phyloP scores from a whole-genome alignment of 2,797 vertebrate species.

The Urophycis tenuis region DNA sequence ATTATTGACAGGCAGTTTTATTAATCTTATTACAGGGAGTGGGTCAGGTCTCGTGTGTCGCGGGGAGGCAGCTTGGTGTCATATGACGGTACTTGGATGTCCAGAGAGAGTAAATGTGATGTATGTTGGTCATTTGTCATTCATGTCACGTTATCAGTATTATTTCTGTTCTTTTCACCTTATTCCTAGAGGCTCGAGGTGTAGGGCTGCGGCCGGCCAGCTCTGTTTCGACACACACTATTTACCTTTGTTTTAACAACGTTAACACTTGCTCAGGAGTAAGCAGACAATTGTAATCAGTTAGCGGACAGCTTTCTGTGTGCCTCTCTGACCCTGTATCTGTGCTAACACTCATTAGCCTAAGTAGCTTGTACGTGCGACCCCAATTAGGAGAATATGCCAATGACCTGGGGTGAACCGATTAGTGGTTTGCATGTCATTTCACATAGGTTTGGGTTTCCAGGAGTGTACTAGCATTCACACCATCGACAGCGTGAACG shows the following conservation, averaged over 20 bases:
- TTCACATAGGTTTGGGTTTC: neutral
- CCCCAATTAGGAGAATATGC: constrained; percentile 1
- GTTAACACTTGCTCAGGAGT: neutral
- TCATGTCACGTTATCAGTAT: neutral
- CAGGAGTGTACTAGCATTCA: neutral
- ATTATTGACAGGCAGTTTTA: neutral
- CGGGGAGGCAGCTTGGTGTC: neutral
- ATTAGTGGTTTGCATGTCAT: neutral
- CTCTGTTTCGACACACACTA: neutral
- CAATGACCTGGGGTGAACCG: neutral
- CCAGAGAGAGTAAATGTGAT: neutral
- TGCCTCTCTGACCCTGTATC: neutral
- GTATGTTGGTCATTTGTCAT: neutral
- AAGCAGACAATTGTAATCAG: neutral
- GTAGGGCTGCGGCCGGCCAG: neutral
- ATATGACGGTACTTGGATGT: neutral
- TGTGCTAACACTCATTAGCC: neutral
- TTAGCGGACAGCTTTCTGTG: too few species aligned
- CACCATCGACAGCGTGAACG: neutral
- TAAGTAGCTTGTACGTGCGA: neutral
- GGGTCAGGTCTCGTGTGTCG: neutral
- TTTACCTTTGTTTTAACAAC: neutral
- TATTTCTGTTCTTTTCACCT: neutral
- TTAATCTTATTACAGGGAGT: constrained; percentile 4
- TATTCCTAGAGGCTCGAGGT: neutral